Base-by-base conservation (phyloP, 2,797 vertebrate genomes). In the Euthynnus affinis region DNA sequence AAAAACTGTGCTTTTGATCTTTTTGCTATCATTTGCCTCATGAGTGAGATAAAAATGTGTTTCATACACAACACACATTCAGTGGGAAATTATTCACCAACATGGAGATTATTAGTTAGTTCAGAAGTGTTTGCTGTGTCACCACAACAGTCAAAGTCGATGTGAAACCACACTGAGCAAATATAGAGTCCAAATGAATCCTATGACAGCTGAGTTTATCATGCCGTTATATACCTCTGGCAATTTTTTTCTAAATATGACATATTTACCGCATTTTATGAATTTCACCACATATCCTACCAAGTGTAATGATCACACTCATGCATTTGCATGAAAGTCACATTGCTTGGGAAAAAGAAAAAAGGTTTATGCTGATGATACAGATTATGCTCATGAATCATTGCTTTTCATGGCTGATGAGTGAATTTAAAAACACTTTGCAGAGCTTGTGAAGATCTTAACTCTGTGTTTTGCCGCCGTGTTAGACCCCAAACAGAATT, bases 301-400 rank as follows among this genome's bases (percentile, higher is more conserved):
- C 9, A 37, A 85, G 71, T 52, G 58, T 74, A 63, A 82, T 76
- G 80, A 89, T 89, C 74, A 70, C 60, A 64, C 76, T 42, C 61
- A 9, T 52, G 77, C 74, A 92, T 93, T 90, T 88, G 78, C 87
- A 91, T 89, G 81, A 86, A 78, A 90, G 76, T 79, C 84, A 63
- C 81, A 89, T 82, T 76, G 44, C 49, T 80, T 32, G 72, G 48
- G 66, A 70, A 86, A 79, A 81, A 81, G 60, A 78, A 74, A 59
- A 80, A 57, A 60, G 44, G 48, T 86, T 90, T 84, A 71, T 89
- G 89, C 86, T 84, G 86, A 90, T 86, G 87, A 86, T 86, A 82
- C 67, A 89, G 83, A 84, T 84, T 71, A 87, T 37, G 57, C 76
- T 87, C 72, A 52, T 86, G 85, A 87, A 86, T 90, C 85, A 84